Evolutionary conservation across 2,113 vertebrate species (phyloP).

Genomic region (Manacus vitellinus): DNA sequence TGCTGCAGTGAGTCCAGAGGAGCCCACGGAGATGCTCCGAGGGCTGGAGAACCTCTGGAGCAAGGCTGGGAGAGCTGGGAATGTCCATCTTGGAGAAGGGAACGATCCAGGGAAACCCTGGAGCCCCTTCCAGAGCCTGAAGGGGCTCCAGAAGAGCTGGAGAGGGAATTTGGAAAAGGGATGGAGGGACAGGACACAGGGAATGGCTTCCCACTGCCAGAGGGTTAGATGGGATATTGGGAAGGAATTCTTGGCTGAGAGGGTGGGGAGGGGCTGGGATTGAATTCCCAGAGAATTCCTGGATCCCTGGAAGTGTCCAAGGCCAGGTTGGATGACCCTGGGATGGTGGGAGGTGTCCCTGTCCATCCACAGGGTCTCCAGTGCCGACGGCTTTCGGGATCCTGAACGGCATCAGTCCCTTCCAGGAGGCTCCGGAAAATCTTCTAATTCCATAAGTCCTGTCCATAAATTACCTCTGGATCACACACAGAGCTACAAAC

Average conservation of each 20-base stretch:
- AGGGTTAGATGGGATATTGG: rapidly evolving
- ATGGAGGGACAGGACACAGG: not conserved
- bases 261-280: not conserved
- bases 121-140: rapidly evolving
- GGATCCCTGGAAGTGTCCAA: not conserved
- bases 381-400: no score
- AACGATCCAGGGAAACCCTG: not conserved
- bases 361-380: not conserved
- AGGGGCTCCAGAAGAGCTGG: not conserved
- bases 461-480: not conserved
- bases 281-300: not conserved
- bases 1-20: rapidly evolving
- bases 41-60: not conserved
- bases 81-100: not conserved
- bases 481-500: not conserved
- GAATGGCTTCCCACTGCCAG: not conserved
- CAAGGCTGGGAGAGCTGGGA: not conserved
- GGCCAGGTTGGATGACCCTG: rapidly evolving
- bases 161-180: not conserved
- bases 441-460: not conserved
- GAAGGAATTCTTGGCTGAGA: not conserved
- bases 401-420: not conserved
- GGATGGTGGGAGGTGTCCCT: not conserved
- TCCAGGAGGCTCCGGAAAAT: not conserved
- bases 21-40: rapidly evolving